Evolutionary conservation across 2,888 invertebrate species (phyloP).

Genomic region (Suillia variegata): DNA sequence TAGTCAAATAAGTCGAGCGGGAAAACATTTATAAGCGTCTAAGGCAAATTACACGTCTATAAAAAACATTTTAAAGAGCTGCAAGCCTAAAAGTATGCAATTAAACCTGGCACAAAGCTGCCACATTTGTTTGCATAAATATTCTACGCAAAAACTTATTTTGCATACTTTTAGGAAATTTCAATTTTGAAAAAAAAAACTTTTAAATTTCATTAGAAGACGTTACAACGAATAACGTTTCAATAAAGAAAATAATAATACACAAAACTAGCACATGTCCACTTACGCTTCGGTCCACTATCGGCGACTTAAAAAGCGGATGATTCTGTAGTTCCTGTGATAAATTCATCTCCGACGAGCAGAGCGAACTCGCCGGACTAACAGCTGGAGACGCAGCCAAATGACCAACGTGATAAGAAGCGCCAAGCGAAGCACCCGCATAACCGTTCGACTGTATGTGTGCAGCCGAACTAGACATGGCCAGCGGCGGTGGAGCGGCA

Average conservation of each 20-base stretch:
- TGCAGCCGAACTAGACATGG: slow-evolving; percentile 57
- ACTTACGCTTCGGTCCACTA: slow-evolving; percentile 71
- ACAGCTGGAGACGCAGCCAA: slow-evolving; percentile 58
- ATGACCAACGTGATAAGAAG: slow-evolving; percentile 48
- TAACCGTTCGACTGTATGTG: slow-evolving; percentile 55
- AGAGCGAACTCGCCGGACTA: slow-evolving; percentile 60
- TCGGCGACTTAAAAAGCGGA: slow-evolving; percentile 64
- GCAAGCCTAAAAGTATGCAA: too few species aligned
- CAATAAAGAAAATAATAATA: too few species aligned
- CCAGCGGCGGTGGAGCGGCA: slow-evolving; percentile 43
- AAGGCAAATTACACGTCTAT: too few species aligned
- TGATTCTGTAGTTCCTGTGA: slow-evolving; percentile 67
- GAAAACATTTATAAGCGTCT: slow-evolving; percentile 9
- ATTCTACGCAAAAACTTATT: too few species aligned
- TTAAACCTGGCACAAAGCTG: too few species aligned
- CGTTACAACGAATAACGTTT: too few species aligned
- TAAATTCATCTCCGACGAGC: slow-evolving; percentile 62
- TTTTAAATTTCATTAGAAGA: too few species aligned
- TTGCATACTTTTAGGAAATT: too few species aligned
- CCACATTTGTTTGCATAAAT: too few species aligned
- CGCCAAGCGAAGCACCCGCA: slow-evolving; percentile 40
- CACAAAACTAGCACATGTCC: too few species aligned
- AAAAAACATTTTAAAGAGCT: too few species aligned
- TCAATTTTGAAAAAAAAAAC: too few species aligned
- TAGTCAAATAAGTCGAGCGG: slow-evolving; percentile 1